A percentile compares a stretch with the other conserved stretches of the same genome.
Evolutionary conservation across 2,888 invertebrate genomes (phyloP).

Genomic region (Lithophane socia): DNA sequence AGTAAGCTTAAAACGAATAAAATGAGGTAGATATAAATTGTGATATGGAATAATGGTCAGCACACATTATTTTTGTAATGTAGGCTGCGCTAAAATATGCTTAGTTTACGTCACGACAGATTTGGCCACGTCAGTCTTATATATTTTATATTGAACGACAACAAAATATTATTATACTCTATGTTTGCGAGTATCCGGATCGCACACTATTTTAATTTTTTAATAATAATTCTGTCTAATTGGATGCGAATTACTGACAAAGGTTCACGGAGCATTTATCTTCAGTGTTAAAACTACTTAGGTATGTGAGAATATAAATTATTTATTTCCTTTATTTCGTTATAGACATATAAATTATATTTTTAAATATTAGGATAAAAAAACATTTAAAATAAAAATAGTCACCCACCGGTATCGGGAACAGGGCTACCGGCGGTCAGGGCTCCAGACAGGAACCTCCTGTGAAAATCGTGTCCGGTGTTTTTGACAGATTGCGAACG

Average conservation of each 20-base stretch:
- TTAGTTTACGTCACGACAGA: conserved; percentile 62
- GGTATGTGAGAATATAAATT: not conserved
- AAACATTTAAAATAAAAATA: too few relatives aligned
- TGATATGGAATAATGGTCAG: conserved; percentile 87
- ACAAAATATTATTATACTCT: not conserved
- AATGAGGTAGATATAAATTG: conserved; percentile 90
- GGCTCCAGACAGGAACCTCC: too few relatives aligned
- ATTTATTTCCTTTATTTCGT: not conserved
- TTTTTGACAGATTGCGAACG: too few relatives aligned
- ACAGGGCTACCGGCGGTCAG: too few relatives aligned
- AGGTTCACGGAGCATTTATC: conserved; percentile 21
- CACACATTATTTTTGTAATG: conserved; percentile 66
- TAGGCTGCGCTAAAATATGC: conserved; percentile 49
- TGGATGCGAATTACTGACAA: not conserved
- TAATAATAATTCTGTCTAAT: too few relatives aligned
- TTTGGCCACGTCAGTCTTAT: conserved; percentile 59
- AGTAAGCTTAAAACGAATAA: conserved; percentile 87
- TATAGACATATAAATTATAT: not conserved
- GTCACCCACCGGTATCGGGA: too few relatives aligned
- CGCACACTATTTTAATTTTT: not conserved
- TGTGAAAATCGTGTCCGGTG: too few relatives aligned
- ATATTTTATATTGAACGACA: conserved; percentile 19
- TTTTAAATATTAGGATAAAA: not conserved
- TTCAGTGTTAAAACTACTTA: conserved; percentile 18
- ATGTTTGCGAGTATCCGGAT: not conserved